A percentile compares a stretch with the other conserved stretches of the same genome.
phyloP scores from a whole-genome alignment of 2,888 invertebrate genomes.

The Eudasyphora cyanicolor region DNA sequence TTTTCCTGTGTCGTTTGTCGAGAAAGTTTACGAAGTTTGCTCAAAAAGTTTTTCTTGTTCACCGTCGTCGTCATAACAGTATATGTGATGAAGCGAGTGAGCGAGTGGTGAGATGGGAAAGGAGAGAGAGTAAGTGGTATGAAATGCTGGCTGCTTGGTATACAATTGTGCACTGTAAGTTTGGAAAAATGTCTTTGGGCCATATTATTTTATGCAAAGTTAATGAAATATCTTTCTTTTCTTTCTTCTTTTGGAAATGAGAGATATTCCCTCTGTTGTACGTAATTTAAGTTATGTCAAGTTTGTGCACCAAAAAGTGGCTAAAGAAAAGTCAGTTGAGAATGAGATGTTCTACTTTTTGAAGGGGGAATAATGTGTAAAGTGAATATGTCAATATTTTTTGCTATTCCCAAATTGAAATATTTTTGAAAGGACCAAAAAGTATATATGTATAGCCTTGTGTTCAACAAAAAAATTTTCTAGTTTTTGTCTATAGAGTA shows the following conservation, averaged over 20 bases:
- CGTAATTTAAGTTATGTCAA: neutral
- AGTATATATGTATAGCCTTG: too few relatives aligned
- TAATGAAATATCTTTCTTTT: conserved; percentile 17
- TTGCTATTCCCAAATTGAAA: too few relatives aligned
- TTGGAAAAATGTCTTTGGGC: conserved; percentile 9
- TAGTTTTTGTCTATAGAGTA: too few relatives aligned
- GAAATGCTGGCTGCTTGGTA: neutral
- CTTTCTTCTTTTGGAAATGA: neutral
- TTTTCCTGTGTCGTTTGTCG: conserved; percentile 38
- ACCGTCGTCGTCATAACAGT: neutral
- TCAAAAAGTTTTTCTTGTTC: neutral
- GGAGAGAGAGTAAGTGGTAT: neutral
- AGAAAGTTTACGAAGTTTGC: conserved; percentile 33
- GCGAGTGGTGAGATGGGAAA: neutral
- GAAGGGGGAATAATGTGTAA: too few relatives aligned
- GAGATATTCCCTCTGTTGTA: neutral
- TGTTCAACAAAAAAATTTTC: too few relatives aligned
- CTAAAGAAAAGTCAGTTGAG: neutral
- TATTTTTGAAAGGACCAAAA: too few relatives aligned
- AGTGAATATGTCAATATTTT: too few relatives aligned
- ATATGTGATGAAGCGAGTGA: neutral
- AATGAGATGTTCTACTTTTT: neutral
- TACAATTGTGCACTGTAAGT: neutral
- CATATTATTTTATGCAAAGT: neutral
- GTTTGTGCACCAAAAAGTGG: neutral